A percentile compares a stretch with the other conserved stretches of the same genome.
phyloP scores from a whole-genome alignment of 1,140 invertebrate genomes.

The Cydia pomonella region DNA sequence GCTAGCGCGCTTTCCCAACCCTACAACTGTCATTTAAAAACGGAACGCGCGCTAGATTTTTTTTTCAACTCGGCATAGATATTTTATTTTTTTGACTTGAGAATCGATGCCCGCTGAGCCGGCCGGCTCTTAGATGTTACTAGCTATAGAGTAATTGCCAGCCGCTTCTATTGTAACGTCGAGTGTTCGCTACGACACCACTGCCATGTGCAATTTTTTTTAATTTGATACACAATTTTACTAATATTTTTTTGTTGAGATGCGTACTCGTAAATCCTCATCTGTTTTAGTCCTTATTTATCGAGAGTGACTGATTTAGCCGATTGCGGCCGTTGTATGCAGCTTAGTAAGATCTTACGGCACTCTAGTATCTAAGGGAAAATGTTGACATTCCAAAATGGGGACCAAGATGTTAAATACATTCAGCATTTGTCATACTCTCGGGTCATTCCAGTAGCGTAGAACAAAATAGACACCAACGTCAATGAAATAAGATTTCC shows the following conservation, averaged over 20 bases:
- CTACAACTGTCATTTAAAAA: conserved; percentile 30
- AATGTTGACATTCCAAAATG: conserved; percentile 69
- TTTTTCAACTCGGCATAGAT: conserved; percentile 13
- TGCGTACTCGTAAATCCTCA: conserved; percentile 56
- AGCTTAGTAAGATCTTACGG: conserved; percentile 45
- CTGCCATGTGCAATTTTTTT: conserved; percentile 78
- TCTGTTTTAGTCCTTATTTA: conserved; percentile 65
- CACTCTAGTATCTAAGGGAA: conserved; percentile 48
- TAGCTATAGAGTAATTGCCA: conserved; percentile 76
- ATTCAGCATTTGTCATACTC: conserved; percentile 39
- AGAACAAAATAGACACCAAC: conserved; percentile 21
- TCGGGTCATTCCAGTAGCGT: conserved; percentile 20
- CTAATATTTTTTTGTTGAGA: conserved; percentile 63
- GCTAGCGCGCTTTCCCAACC: conserved; percentile 34
- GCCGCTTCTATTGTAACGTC: conserved; percentile 70
- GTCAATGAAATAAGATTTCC: conserved; percentile 24
- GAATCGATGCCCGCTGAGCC: conserved; percentile 43
- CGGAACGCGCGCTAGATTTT: neutral
- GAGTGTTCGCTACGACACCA: conserved; percentile 75
- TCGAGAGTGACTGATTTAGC: conserved; percentile 56
- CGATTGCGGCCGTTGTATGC: conserved; percentile 48
- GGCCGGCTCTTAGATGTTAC: conserved; percentile 69
- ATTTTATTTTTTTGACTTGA: conserved; percentile 35
- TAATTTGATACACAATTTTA: conserved; percentile 66
- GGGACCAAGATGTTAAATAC: conserved; percentile 64